Evolutionary conservation across 2,888 invertebrate species (phyloP).

Genomic region (Ennomos quercinarius): DNA sequence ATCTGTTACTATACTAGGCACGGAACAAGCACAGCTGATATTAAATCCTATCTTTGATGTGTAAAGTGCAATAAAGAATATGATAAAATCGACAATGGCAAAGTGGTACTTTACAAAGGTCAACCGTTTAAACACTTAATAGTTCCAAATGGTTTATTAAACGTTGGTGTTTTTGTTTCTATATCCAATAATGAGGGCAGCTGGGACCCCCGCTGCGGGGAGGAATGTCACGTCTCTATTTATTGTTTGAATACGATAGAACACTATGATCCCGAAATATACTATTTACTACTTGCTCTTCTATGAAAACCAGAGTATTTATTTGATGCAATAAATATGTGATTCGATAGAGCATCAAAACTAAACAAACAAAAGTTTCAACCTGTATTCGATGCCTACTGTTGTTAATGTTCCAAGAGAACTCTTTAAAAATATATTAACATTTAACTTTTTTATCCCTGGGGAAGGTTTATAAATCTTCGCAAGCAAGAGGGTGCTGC

Average conservation of each 20-base stretch:
- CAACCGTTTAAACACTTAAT: slow-evolving; percentile 17
- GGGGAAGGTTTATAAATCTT: slow-evolving; percentile 15
- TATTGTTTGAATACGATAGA: slow-evolving; percentile 52
- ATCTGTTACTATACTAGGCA: too few relatives aligned
- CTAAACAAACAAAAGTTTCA: not conserved
- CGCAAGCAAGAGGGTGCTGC: slow-evolving; percentile 20
- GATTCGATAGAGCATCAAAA: not conserved
- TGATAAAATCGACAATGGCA: slow-evolving; percentile 13
- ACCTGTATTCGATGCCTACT: not conserved
- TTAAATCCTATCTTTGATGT: slow-evolving; percentile 8
- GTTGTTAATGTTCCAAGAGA: not conserved
- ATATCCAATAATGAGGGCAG: slow-evolving; percentile 60
- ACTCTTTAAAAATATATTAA: slow-evolving; percentile 1
- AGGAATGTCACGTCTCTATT: slow-evolving; percentile 65
- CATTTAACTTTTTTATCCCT: slow-evolving; percentile 13
- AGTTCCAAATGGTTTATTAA: slow-evolving; percentile 46
- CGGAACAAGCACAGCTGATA: slow-evolving; percentile 43
- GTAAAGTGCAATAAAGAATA: not conserved
- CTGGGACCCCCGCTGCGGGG: slow-evolving; percentile 64
- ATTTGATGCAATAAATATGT: not conserved
- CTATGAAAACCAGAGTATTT: slow-evolving; percentile 4
- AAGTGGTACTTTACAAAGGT: slow-evolving; percentile 35
- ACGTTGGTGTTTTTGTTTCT: slow-evolving; percentile 56
- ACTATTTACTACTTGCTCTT: slow-evolving; percentile 52
- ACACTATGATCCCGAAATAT: slow-evolving; percentile 60